These are phyloP conservation scores for Chlorops oryzae DNA, from an alignment of 1,140 invertebrate species.

Conservation along the genomic window DNA sequence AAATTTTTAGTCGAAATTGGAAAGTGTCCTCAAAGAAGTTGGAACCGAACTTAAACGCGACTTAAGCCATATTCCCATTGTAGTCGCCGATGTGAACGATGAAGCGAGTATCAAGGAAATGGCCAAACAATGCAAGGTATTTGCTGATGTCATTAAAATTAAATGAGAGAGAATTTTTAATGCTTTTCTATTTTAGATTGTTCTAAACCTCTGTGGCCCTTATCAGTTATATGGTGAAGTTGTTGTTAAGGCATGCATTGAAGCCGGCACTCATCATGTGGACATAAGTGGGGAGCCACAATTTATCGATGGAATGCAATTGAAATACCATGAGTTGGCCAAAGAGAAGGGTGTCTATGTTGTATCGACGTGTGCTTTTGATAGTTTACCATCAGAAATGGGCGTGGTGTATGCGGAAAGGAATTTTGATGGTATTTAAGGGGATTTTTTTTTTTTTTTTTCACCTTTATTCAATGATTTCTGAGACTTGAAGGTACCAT, in stretches of 20 bases:
- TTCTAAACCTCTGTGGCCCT: conserved; percentile 83
- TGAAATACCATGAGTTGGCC: conserved; percentile 69
- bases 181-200: no score
- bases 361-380: conserved; percentile 81
- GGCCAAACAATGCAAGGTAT: conserved; percentile 58
- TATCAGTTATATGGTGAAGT: conserved; percentile 80
- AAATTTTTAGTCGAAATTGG: conserved; percentile 58
- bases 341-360: conserved; percentile 69
- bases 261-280: conserved; percentile 70
- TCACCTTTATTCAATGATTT: no score
- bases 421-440: conserved; percentile 63
- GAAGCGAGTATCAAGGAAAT: conserved; percentile 64
- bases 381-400: conserved; percentile 76
- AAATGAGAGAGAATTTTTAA: no score
- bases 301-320: conserved; percentile 77
- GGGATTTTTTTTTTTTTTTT: no score
- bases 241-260: conserved; percentile 81
- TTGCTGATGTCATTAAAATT: no score
- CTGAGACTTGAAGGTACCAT: no score
- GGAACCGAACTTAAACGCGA: conserved; percentile 50
- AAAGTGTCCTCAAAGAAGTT: conserved; percentile 53
- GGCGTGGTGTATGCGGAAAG: conserved; percentile 66
- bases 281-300: conserved; percentile 85
- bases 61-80: conserved; percentile 55
- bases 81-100: conserved; percentile 70